Evolutionary conservation across 2,888 invertebrate genomes (phyloP).

Genomic region (Platypus cylindrus): DNA sequence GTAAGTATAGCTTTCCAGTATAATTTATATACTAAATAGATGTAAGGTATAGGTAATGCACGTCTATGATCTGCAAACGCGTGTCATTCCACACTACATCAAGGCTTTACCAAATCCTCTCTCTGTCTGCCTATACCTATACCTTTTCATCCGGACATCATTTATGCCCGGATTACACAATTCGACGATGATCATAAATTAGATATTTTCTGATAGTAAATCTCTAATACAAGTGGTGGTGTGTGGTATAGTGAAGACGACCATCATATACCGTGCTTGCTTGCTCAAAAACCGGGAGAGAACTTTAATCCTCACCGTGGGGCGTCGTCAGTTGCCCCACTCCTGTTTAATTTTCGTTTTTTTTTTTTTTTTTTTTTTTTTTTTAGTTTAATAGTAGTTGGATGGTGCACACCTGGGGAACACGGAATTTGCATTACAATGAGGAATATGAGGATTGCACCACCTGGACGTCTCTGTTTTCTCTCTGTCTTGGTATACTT

Average conservation of each 20-base stretch:
- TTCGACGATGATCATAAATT: slow-evolving; percentile 9
- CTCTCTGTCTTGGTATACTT: too few species aligned
- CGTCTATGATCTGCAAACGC: too few species aligned
- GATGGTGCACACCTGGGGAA: slow-evolving; percentile 12
- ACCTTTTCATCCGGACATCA: too few species aligned
- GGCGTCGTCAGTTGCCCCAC: slow-evolving; percentile 7
- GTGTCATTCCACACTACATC: too few species aligned
- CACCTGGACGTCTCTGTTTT: slow-evolving; percentile 11
- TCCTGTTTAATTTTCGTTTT: slow-evolving; percentile 8
- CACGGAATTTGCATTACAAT: slow-evolving; percentile 14
- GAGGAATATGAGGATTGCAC: slow-evolving; percentile 9
- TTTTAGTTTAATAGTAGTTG: too few species aligned
- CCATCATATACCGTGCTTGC: background rate
- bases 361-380: too few species aligned
- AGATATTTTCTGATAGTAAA: slow-evolving; percentile 11
- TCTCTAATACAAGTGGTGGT: too few species aligned
- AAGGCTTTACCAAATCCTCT: too few species aligned
- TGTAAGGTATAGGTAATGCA: too few species aligned
- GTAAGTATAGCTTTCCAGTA: too few species aligned
- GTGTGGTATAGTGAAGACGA: slow-evolving; percentile 8
- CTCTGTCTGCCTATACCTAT: too few species aligned
- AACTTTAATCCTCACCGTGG: slow-evolving; percentile 9
- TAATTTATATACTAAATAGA: too few species aligned
- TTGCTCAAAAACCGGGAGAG: slow-evolving; percentile 5
- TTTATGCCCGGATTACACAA: slow-evolving; percentile 8